phyloP scores from a whole-genome alignment of 2,113 vertebrate species.

The Micromys minutus region DNA sequence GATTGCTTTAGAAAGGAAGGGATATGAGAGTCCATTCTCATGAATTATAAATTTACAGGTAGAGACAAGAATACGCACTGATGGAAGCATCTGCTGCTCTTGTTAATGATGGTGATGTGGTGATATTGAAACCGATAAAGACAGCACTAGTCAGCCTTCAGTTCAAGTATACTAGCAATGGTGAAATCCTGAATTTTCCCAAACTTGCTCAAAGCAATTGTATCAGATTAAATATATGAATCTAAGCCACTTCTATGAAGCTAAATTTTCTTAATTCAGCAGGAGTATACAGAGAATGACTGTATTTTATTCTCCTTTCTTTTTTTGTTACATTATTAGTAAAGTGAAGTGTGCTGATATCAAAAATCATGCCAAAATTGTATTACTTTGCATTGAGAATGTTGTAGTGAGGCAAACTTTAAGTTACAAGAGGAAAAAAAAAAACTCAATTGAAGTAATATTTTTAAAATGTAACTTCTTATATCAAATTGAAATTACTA shows the following conservation, averaged over 20 bases:
- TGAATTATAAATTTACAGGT: not conserved
- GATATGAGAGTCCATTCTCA: not conserved
- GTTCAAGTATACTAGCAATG: not conserved
- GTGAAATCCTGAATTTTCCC: not conserved
- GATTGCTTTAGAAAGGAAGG: not conserved
- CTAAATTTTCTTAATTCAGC: not conserved
- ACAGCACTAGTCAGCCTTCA: not conserved
- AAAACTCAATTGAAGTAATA: not conserved
- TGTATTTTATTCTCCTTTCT: not conserved
- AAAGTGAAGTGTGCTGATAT: not conserved
- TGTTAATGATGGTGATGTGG: not conserved
- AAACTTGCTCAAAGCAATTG: not conserved
- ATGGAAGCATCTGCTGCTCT: not conserved
- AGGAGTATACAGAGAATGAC: not conserved
- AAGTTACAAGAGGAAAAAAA: not conserved
- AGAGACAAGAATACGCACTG: not conserved
- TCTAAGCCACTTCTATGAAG: not conserved
- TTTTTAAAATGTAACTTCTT: not conserved
- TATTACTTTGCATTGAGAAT: not conserved
- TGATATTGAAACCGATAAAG: not conserved
- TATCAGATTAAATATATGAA: not conserved
- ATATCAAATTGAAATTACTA: not conserved
- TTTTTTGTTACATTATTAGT: not conserved
- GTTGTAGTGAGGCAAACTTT: not conserved
- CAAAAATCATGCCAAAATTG: not conserved